These are phyloP conservation scores for Uromys caudimaculatus DNA, from an alignment of 2,797 vertebrate genomes.

Conservation along the genomic window DNA sequence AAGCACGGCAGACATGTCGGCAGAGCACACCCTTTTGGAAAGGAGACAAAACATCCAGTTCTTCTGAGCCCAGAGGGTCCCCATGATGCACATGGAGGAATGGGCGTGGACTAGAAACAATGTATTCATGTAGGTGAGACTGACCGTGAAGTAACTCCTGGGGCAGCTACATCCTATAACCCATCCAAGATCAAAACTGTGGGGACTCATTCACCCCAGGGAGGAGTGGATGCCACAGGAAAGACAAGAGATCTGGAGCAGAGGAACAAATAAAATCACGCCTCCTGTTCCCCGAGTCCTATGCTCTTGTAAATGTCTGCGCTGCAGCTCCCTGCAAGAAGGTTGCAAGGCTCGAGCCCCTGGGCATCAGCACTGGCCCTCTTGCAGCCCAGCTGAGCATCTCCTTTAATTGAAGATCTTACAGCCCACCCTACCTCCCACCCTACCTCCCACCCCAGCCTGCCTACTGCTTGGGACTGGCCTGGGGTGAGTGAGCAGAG, in stretches of 20 bases:
- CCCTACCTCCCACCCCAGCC: neutral
- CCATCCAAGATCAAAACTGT: too few relatives aligned
- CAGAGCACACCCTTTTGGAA: neutral
- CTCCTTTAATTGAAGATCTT: too few relatives aligned
- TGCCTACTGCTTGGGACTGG: neutral
- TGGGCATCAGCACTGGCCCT: neutral
- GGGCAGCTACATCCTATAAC: neutral
- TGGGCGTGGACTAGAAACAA: rapidly evolving
- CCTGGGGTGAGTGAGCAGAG: neutral
- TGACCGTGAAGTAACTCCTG: neutral
- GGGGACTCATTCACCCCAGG: rapidly evolving
- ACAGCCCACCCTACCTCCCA: too few relatives aligned
- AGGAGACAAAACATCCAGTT: rapidly evolving
- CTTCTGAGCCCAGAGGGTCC: rapidly evolving
- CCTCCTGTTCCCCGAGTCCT: rapidly evolving
- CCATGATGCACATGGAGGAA: rapidly evolving
- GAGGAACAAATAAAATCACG: neutral
- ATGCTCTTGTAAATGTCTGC: neutral
- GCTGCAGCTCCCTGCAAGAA: neutral
- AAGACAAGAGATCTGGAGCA: neutral
- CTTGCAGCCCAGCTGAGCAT: rapidly evolving
- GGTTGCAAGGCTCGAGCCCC: rapidly evolving
- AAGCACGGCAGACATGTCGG: rapidly evolving
- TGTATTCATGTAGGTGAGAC: rapidly evolving
- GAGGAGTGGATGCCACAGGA: neutral